Conservation (phyloP, 2,797 vertebrate species). For the Falco concolor region DNA sequence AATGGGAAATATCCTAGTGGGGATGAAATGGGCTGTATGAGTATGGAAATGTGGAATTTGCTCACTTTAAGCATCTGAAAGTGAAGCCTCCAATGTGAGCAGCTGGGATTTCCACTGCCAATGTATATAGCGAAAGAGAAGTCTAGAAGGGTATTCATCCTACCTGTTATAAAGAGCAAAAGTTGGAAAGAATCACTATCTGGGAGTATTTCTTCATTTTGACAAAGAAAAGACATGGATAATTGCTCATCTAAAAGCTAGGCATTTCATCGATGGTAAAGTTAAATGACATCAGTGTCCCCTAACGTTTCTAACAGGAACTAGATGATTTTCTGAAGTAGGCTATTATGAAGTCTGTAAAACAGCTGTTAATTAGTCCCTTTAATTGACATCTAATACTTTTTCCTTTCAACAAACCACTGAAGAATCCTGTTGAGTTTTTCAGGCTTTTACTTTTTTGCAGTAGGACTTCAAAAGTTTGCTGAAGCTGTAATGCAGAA, state of each 20-base stretch:
- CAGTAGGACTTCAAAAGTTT: neutral
- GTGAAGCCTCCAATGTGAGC: neutral
- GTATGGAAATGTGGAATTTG: neutral
- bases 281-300: neutral
- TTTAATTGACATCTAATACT: neutral
- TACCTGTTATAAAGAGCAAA: neutral
- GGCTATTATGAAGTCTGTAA: accelerated
- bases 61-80: neutral
- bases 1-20: neutral
- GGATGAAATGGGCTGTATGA: neutral
- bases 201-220: neutral
- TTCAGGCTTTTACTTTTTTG: neutral
- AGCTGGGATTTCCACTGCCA: neutral
- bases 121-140: neutral
- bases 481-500: accelerated
- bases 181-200: neutral
- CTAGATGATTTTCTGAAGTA: neutral
- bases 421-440: neutral
- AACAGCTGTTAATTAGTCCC: neutral
- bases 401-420: neutral
- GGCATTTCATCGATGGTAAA: neutral
- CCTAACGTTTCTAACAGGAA: neutral
- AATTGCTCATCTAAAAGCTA: neutral
- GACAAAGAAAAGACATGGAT: neutral
- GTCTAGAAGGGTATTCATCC: neutral